Evolutionary conservation across 2,888 invertebrate species (phyloP).

Genomic region (Drosophila cognata): DNA sequence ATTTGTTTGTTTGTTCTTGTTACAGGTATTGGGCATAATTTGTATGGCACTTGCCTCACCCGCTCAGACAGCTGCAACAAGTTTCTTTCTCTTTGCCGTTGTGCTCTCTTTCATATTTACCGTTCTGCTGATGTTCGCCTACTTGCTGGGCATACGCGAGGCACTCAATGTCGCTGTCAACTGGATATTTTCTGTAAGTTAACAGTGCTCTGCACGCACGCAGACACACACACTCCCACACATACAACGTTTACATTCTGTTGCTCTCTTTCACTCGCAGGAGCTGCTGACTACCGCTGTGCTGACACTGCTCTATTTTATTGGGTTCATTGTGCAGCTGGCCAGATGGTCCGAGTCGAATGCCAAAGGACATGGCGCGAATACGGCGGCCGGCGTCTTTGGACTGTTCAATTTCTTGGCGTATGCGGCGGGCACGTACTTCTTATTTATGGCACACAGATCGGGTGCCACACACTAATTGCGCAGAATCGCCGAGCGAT

Average conservation of each 20-base stretch:
- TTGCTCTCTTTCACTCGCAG: slow-evolving; percentile 86
- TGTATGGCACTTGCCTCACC: slow-evolving; percentile 94
- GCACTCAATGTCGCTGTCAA: slow-evolving; percentile 92
- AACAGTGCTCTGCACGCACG: background rate
- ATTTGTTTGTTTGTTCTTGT: slow-evolving; percentile 69
- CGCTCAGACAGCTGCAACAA: slow-evolving; percentile 87
- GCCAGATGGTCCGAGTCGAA: slow-evolving; percentile 86
- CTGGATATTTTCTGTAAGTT: slow-evolving; percentile 92
- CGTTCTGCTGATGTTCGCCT: slow-evolving; percentile 92
- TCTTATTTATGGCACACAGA: slow-evolving; percentile 91
- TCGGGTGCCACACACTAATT: slow-evolving; percentile 84
- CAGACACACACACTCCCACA: background rate
- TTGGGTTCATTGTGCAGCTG: slow-evolving; percentile 93
- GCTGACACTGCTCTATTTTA: slow-evolving; percentile 89
- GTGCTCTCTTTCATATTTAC: slow-evolving; percentile 93
- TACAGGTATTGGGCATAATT: slow-evolving; percentile 92
- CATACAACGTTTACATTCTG: background rate
- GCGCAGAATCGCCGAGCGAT: slow-evolving; percentile 16
- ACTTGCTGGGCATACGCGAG: slow-evolving; percentile 92
- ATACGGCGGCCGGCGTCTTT: slow-evolving; percentile 93
- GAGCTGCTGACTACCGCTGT: slow-evolving; percentile 92
- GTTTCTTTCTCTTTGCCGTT: slow-evolving; percentile 94
- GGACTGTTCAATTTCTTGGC: slow-evolving; percentile 92
- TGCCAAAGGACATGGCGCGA: slow-evolving; percentile 85
- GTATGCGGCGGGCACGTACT: slow-evolving; percentile 91